A percentile compares a stretch with the other conserved stretches of the same genome.
Evolutionary conservation across 2,113 vertebrate genomes (phyloP).

Genomic region (Struthio camelus): DNA sequence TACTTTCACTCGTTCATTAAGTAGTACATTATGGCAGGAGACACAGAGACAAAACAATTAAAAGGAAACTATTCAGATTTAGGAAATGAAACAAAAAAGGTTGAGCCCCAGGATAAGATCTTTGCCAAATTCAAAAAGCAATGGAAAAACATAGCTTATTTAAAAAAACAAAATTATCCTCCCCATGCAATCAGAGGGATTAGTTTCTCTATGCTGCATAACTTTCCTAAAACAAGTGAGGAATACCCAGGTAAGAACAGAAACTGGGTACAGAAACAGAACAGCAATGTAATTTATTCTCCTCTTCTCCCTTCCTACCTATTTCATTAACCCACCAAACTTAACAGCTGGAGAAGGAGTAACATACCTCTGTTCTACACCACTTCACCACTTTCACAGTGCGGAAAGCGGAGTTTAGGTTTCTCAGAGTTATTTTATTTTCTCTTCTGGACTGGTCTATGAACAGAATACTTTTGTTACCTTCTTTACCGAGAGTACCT

Average conservation of each 20-base stretch:
- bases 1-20: neutral
- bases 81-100: neutral
- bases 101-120: neutral
- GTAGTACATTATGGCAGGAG: neutral
- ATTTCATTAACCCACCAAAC: neutral
- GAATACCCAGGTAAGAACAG: neutral
- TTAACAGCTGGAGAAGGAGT: neutral
- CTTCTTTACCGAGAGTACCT: neutral
- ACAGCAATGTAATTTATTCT: neutral
- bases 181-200: fast-evolving
- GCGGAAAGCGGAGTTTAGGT: neutral
- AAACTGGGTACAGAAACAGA: too few relatives aligned
- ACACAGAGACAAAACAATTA: neutral
- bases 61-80: neutral
- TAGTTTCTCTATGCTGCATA: neutral
- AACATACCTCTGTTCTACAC: neutral
- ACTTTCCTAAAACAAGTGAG: neutral
- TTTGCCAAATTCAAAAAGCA: neutral
- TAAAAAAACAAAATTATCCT: neutral
- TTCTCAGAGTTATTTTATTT: neutral
- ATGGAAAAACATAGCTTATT: neutral
- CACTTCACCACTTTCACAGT: neutral
- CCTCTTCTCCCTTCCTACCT: neutral
- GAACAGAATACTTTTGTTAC: neutral
- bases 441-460: neutral